phyloP scores from a whole-genome alignment of 2,888 invertebrate species.

The Sesamia inferens region DNA sequence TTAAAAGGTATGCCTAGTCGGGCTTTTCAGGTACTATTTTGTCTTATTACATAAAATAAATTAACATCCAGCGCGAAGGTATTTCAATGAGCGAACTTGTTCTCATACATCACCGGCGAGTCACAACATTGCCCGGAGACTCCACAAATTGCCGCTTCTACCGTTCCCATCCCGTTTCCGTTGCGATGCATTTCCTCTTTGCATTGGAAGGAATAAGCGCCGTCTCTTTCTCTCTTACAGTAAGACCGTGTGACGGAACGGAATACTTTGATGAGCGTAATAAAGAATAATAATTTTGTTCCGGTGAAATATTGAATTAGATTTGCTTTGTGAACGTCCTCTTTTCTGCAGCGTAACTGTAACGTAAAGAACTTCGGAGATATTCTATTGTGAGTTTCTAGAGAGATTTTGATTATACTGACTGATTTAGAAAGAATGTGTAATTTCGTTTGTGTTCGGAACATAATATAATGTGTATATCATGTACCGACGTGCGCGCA shows the following conservation, averaged over 20 bases:
- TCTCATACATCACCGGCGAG: slow-evolving; percentile 71
- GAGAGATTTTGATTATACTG: not conserved
- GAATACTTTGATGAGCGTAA: slow-evolving; percentile 53
- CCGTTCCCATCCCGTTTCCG: slow-evolving; percentile 69
- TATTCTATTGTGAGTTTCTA: not conserved
- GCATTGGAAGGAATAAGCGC: slow-evolving; percentile 55
- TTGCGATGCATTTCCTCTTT: slow-evolving; percentile 68
- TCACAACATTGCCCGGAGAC: slow-evolving; percentile 64
- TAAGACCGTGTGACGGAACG: slow-evolving; percentile 39
- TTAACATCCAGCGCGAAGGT: slow-evolving; percentile 73
- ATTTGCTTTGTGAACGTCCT: slow-evolving; percentile 44
- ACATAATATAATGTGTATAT: not conserved
- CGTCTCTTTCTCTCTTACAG: slow-evolving; percentile 56
- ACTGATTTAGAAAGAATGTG: not conserved
- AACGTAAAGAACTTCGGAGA: not conserved
- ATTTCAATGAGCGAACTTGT: slow-evolving; percentile 74
- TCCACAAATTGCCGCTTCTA: slow-evolving; percentile 67
- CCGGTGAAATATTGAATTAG: slow-evolving; percentile 56
- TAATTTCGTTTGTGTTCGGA: not conserved
- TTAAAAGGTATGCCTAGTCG: slow-evolving; percentile 65
- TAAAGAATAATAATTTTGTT: slow-evolving; percentile 59
- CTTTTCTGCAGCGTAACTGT: slow-evolving; percentile 10
- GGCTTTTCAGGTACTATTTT: slow-evolving; percentile 64
- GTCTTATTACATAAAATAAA: slow-evolving; percentile 74
- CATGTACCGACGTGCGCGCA: no score